Evolutionary conservation across 2,888 invertebrate species (phyloP).

Genomic region (Anoplius nigerrimus): DNA sequence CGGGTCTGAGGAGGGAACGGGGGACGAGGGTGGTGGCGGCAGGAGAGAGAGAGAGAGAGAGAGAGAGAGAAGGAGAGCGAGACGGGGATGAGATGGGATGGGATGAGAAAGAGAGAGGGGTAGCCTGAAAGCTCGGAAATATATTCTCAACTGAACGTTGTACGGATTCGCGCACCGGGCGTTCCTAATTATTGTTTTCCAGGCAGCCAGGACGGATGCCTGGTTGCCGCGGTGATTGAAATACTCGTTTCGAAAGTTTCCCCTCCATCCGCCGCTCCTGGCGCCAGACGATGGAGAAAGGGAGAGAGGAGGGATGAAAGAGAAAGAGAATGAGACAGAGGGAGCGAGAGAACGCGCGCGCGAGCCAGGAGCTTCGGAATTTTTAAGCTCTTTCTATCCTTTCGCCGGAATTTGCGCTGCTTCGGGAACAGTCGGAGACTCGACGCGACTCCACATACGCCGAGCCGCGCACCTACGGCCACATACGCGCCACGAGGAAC

Average conservation of each 20-base stretch:
- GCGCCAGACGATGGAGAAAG: not conserved
- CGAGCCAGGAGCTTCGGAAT: slow-evolving; percentile 5
- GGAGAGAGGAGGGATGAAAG: slow-evolving; percentile 11
- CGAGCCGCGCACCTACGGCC: too few relatives aligned
- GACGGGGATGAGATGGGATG: slow-evolving; percentile 12
- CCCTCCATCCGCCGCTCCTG: slow-evolving; percentile 17
- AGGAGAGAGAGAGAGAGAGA: slow-evolving; percentile 1
- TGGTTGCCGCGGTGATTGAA: slow-evolving; percentile 57
- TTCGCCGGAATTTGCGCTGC: slow-evolving; percentile 1
- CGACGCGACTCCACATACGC: too few relatives aligned
- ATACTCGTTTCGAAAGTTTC: slow-evolving; percentile 58
- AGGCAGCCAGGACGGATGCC: slow-evolving; percentile 55
- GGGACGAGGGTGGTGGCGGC: slow-evolving; percentile 11
- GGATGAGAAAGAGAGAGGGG: slow-evolving; percentile 57
- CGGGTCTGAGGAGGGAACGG: slow-evolving; percentile 15
- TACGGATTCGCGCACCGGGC: slow-evolving; percentile 67
- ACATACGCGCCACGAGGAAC: too few relatives aligned
- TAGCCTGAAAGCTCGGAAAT: slow-evolving; percentile 69
- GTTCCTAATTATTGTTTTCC: slow-evolving; percentile 71
- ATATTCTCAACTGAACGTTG: slow-evolving; percentile 69
- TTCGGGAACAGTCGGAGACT: not conserved
- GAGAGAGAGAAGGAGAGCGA: slow-evolving; percentile 28
- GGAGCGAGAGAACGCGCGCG: not conserved
- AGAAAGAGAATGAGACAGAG: not conserved
- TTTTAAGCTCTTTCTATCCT: slow-evolving; percentile 21